These are phyloP conservation scores for Anoplius nigerrimus DNA, from an alignment of 2,888 invertebrate genomes.

Conservation along the genomic window DNA sequence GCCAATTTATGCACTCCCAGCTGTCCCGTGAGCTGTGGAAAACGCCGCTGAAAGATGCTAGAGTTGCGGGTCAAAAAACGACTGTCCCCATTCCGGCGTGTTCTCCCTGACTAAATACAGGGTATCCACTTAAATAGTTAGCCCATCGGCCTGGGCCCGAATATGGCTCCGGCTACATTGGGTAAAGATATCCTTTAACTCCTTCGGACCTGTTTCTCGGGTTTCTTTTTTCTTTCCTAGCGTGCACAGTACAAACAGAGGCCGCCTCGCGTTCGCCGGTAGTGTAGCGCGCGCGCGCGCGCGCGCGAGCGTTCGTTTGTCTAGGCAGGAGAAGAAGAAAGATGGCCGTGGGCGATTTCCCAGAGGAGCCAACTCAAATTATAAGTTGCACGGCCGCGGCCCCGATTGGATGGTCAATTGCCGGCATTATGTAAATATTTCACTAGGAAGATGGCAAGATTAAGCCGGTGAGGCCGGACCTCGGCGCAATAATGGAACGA, in stretches of 20 bases:
- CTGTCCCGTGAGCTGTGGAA: no score
- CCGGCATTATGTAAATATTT: conserved; percentile 56
- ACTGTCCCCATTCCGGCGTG: no score
- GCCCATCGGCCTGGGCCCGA: no score
- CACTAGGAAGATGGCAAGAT: conserved; percentile 43
- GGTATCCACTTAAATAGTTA: no score
- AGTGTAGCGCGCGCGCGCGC: not conserved
- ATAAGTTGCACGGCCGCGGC: conserved; percentile 31
- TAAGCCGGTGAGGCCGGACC: conserved; percentile 21
- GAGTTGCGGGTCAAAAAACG: no score
- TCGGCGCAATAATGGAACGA: conserved; percentile 39
- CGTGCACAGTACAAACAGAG: conserved; percentile 10
- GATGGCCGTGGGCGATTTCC: conserved; percentile 37
- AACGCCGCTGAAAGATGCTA: no score
- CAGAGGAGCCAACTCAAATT: conserved; percentile 43
- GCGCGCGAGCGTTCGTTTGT: conserved; percentile 40
- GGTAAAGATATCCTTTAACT: no score
- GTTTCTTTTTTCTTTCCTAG: not conserved
- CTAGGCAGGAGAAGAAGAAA: conserved; percentile 23
- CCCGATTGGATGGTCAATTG: conserved; percentile 45
- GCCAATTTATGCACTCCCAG: no score
- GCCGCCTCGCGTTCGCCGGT: not conserved
- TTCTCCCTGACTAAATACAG: no score
- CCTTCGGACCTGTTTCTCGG: not conserved
- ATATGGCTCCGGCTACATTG: no score